These are phyloP conservation scores for Tachuris rubrigastra DNA, from an alignment of 2,113 vertebrate genomes.

Conservation along the genomic window DNA sequence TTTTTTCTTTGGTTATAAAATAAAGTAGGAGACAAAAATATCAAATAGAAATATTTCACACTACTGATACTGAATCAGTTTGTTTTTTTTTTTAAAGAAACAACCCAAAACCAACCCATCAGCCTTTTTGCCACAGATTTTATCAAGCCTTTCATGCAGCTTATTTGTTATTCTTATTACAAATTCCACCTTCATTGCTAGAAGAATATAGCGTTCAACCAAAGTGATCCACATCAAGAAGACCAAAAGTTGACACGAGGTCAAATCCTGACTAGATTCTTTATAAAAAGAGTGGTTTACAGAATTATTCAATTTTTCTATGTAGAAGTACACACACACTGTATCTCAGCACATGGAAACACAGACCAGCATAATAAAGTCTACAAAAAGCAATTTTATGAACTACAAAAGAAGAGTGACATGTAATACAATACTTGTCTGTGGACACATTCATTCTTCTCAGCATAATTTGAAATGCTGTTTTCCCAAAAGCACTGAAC, in stretches of 20 bases:
- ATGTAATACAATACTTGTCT: neutral
- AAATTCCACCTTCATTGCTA: neutral
- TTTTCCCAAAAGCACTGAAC: neutral
- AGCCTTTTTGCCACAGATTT: neutral
- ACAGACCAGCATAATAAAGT: neutral
- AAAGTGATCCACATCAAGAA: neutral
- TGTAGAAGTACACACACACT: neutral
- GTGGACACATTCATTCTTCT: rapidly evolving
- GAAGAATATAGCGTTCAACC: neutral
- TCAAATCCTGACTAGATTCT: neutral
- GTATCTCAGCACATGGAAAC: neutral
- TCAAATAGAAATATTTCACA: neutral
- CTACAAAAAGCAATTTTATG: neutral
- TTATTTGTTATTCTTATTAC: neutral
- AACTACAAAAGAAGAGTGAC: neutral
- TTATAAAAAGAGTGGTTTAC: neutral
- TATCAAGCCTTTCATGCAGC: neutral
- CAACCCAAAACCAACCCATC: neutral
- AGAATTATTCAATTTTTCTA: neutral
- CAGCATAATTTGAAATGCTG: neutral
- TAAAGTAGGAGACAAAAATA: neutral
- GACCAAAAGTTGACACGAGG: neutral
- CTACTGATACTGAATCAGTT: neutral
- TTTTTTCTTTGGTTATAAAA: neutral
- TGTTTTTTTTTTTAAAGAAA: neutral